Base-by-base conservation (phyloP, 2,797 vertebrate genomes). In the Lycodopsis pacificus region DNA sequence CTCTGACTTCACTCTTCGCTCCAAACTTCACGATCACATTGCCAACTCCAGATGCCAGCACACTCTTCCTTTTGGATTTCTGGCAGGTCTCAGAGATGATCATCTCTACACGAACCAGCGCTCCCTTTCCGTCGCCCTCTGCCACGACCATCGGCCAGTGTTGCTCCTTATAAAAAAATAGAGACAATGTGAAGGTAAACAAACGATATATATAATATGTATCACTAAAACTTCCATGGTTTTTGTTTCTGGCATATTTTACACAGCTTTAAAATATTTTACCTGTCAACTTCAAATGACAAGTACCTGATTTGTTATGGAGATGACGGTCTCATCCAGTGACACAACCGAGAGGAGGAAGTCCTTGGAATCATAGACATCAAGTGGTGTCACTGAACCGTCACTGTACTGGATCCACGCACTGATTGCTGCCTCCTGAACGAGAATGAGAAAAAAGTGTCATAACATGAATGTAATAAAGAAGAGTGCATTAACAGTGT, bases 401-500 rank as follows among this genome's bases (percentile, higher is more conserved):
- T 99, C 98, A 0, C 97, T 99, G 95, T 98, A 99, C 88, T 99
- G 92, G 77, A 98, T 94, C 98, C 98, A 99, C 0, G 95, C 93
- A 4, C 97, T 99, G 90, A 99, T 94, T 38, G 94, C 88, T 8
- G 97, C 98, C 89, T 99, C 98, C 98, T 99, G 92, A 67, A 40
- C 66, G 22, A 25, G 2, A 59, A 48, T 1, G 10, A 66, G 4
- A 73, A 57, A 66, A 44, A 32, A n/a, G 0, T 22, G 7, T 32
- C 5, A 49, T 3, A 32, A 10, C 19, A 42, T 34, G 13, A 10
- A 48, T 58, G 3, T 10, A 40, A 15, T 38, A 20, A 40, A 32
- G 7, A 38, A 34, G 38, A 71, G 4, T 8, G 20, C 14, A 13
- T 59, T 5, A 46, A 38, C 2, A 38, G 8, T 49, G 30, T 62